phyloP scores from a whole-genome alignment of 2,888 invertebrate genomes.

The Pollenia labialis region DNA sequence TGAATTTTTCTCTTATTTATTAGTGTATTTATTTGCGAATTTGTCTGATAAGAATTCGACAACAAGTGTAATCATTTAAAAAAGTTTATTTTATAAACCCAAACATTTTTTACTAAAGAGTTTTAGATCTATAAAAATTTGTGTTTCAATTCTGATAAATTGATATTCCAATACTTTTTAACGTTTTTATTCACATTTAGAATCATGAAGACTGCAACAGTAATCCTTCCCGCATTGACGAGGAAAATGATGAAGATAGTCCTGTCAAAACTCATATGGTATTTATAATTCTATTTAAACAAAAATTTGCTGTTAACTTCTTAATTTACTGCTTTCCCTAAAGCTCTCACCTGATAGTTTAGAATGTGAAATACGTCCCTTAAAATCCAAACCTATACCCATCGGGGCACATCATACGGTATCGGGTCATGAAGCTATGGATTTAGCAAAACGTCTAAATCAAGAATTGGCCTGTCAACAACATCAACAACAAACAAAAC shows the following conservation, averaged over 20 bases:
- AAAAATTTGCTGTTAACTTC: neutral
- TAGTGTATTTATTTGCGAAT: neutral
- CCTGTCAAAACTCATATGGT: conserved; percentile 76
- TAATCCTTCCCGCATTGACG: conserved; percentile 89
- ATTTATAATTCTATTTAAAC: conserved; percentile 73
- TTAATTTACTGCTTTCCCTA: neutral
- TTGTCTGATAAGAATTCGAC: too few species aligned
- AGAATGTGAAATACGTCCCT: conserved; percentile 78
- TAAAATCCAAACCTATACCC: conserved; percentile 90
- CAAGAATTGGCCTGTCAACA: conserved; percentile 86
- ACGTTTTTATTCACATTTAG: conserved; percentile 80
- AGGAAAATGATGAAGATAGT: conserved; percentile 86
- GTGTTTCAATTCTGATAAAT: too few species aligned
- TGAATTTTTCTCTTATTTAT: conserved; percentile 38
- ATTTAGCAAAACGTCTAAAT: conserved; percentile 89
- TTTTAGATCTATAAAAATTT: too few species aligned
- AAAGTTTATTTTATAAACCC: too few species aligned
- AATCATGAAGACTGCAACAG: conserved; percentile 86
- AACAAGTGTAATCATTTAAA: too few species aligned
- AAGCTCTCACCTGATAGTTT: conserved; percentile 61
- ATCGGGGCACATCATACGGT: conserved; percentile 89
- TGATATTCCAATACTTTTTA: neutral
- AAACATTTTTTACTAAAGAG: too few species aligned
- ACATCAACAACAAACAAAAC: conserved; percentile 78
- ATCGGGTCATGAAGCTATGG: conserved; percentile 91